phyloP scores from a whole-genome alignment of 2,797 vertebrate species.

The Rhinatrema bivittatum region DNA sequence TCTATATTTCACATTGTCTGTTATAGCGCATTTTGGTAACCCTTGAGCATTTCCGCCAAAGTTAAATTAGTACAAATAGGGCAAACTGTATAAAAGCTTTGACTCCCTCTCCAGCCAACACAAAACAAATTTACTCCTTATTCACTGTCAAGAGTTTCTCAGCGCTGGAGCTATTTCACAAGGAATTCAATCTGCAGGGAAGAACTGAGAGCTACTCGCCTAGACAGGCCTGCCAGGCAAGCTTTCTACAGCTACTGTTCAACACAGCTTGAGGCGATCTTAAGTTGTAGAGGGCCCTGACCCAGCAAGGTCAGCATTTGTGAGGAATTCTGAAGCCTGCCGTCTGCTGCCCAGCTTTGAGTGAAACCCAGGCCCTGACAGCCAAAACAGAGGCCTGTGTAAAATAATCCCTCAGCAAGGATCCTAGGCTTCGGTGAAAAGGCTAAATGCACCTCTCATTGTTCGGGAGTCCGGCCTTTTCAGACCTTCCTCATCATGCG shows the following conservation, averaged over 20 bases:
- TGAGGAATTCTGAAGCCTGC: conserved; percentile 62
- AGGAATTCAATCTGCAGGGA: conserved; percentile 39
- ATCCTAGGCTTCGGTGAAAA: conserved; percentile 58
- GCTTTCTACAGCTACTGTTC: conserved; percentile 44
- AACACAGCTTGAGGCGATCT: conserved; percentile 58
- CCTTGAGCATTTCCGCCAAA: too few species aligned
- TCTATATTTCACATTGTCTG: conserved; percentile 25
- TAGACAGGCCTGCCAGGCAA: conserved; percentile 49
- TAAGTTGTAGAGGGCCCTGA: conserved; percentile 59
- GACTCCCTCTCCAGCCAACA: conserved; percentile 12
- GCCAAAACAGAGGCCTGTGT: conserved; percentile 50
- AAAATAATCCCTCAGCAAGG: conserved; percentile 68
- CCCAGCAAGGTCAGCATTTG: conserved; percentile 62
- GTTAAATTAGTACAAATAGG: too few species aligned
- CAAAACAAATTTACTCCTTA: conserved; percentile 40
- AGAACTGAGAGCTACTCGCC: conserved; percentile 33
- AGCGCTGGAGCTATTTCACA: conserved; percentile 47
- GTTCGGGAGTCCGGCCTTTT: conserved; percentile 42
- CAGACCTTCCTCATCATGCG: conserved; percentile 27
- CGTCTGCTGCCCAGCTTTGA: conserved; percentile 70
- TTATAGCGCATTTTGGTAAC: too few species aligned
- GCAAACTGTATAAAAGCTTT: conserved; percentile 31
- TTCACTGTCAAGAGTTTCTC: conserved; percentile 32
- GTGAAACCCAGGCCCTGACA: conserved; percentile 53
- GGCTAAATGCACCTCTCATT: conserved; percentile 53